Evolutionary conservation across 2,888 invertebrate species (phyloP).

Genomic region (Homarus gammarus): DNA sequence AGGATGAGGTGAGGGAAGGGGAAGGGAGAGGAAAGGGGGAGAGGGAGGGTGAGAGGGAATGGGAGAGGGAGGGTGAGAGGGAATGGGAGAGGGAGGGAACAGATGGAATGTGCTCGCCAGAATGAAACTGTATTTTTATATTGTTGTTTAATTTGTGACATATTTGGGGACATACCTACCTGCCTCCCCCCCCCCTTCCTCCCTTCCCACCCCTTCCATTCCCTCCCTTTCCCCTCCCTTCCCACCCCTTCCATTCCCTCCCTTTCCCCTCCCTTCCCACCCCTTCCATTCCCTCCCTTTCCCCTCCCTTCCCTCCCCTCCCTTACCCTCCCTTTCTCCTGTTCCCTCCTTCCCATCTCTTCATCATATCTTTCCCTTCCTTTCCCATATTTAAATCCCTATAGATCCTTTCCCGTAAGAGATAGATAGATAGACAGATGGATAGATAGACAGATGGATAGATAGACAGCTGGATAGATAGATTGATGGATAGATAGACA

Average conservation of each 20-base stretch:
- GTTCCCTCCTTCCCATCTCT: not conserved
- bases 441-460: not conserved
- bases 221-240: not conserved
- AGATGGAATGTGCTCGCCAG: not conserved
- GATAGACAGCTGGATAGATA: too few relatives aligned
- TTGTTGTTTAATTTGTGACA: not conserved
- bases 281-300: not conserved
- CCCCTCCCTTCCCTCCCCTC: not conserved
- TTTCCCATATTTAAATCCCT: not conserved
- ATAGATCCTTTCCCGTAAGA: not conserved
- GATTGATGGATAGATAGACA: too few relatives aligned
- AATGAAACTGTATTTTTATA: not conserved
- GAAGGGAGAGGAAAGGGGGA: not conserved
- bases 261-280: not conserved
- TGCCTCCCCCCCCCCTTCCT: not conserved
- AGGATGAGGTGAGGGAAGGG: not conserved
- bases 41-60: not conserved
- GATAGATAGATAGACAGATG: not conserved
- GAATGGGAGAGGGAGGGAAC: not conserved
- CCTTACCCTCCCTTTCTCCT: not conserved
- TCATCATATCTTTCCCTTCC: not conserved
- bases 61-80: not conserved
- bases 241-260: not conserved
- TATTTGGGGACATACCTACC: not conserved
- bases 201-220: not conserved